These are phyloP conservation scores for Herpetotheres cachinnans DNA, from an alignment of 2,113 vertebrate genomes.

Conservation along the genomic window DNA sequence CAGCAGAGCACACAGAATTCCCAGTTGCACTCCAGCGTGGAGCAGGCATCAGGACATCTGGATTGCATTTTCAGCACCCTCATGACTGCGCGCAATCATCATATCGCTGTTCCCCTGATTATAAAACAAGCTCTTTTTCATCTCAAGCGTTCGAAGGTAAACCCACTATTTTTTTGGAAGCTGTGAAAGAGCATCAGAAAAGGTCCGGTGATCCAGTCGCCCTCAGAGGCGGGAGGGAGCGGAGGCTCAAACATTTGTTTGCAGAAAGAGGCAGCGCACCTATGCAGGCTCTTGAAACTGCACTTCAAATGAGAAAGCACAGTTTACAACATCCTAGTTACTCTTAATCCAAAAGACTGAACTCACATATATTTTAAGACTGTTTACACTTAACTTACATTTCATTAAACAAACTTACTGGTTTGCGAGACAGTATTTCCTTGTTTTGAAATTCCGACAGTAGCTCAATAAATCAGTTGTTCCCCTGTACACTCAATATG, in stretches of 20 bases:
- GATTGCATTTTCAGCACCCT: not conserved
- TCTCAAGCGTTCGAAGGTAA: not conserved
- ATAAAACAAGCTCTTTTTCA: not conserved
- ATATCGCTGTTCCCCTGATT: not conserved
- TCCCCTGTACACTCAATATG: not conserved
- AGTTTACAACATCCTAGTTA: not conserved
- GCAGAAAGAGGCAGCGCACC: not conserved
- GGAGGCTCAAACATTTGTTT: not conserved
- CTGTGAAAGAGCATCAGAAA: not conserved
- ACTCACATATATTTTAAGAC: not conserved
- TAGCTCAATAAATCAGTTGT: constrained; percentile 25
- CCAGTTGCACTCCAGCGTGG: not conserved
- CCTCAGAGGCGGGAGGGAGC: rapidly evolving
- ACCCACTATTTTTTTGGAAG: not conserved
- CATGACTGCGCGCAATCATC: not conserved
- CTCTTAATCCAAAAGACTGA: not conserved
- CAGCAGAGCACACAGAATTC: not conserved
- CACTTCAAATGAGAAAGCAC: not conserved
- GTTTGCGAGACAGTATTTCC: not conserved
- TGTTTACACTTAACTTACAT: constrained; percentile 20
- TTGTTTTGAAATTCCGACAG: constrained; percentile 20
- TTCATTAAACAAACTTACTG: constrained; percentile 48
- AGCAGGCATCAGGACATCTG: not conserved
- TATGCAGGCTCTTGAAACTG: not conserved
- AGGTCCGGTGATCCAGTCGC: not conserved